Evolutionary conservation across 2,888 invertebrate genomes (phyloP), one percentile per base, ranked within the genome.

Genomic region (Nomada hirtipes): DNA sequence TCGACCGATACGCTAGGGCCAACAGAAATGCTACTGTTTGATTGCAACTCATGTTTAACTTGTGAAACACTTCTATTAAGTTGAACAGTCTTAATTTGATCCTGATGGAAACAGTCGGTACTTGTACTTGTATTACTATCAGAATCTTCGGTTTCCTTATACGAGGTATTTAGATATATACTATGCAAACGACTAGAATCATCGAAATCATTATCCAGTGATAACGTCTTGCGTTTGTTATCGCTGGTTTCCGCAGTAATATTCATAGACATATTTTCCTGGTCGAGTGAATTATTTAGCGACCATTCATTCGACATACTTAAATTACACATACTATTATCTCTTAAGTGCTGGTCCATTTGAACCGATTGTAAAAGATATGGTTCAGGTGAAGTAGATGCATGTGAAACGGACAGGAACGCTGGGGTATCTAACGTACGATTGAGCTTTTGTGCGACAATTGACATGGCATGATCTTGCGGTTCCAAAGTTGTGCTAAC

Each of bases 331-430:
- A 81, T 55, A 57, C 59, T 84, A n/a, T 75, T 63, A 26, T 79
- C 59, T 29, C 55, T 26, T 1, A 50, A 76, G 18, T 77, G 61
- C 2, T 69, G 61, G 2, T 84, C 69, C 52, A 77, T 64, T 36
- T 70, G 29, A 69, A 73, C 75, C 15, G 65, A 50, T 57, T 68
- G 53, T 10, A 79, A n/a, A 9, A 64, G 77, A 20, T 75, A 74
- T 23, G 83, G 79, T 18, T 73, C 76, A 4, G 86, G 87, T 0
- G 84, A 86, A 10, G 86, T 88, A 1, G 87, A 84, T 18, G 84
- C 79, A 26, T 72, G 72, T 0, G 83, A 86, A 36, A 65, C 18
- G 2, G 83, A 79, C 44, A 75, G 55, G 36, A 55, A 67, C 0
- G 55, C 3, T 15, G 75, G 70, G 15, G 71, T 61, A 65, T 84